Percentiles rank a stretch among this genome's conserved stretches.
These are phyloP conservation scores for Archips xylosteana DNA, from an alignment of 2,888 invertebrate genomes.

Conservation along the genomic window DNA sequence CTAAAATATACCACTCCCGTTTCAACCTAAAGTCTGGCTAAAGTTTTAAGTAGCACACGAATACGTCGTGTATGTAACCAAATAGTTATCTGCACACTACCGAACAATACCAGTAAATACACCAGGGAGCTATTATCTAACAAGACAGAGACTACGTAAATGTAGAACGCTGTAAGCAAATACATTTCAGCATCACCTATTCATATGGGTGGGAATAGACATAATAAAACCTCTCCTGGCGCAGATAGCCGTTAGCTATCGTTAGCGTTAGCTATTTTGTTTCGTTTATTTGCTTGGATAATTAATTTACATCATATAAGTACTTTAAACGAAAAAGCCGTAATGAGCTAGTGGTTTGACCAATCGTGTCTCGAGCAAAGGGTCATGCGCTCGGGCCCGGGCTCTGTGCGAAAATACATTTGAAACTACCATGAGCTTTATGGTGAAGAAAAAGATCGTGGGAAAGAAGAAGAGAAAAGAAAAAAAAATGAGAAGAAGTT, in stretches of 20 bases:
- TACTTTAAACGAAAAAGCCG: background rate
- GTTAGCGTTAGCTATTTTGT: constrained; percentile 1
- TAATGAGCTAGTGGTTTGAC: no score
- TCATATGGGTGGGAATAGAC: background rate
- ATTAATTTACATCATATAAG: background rate
- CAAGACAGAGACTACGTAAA: constrained; percentile 16
- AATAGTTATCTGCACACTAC: constrained; percentile 3
- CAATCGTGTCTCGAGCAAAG: no score
- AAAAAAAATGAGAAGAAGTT: no score
- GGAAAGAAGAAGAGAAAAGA: no score
- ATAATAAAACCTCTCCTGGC: background rate
- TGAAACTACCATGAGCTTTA: no score
- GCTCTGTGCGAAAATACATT: no score
- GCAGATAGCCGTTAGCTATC: background rate
- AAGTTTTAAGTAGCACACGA: constrained; percentile 4
- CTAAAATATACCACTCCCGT: background rate
- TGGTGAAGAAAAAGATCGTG: no score
- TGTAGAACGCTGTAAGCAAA: constrained; percentile 1
- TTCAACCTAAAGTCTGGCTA: background rate
- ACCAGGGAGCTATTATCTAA: constrained; percentile 7
- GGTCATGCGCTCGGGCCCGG: no score
- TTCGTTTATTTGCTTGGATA: background rate
- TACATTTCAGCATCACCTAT: background rate
- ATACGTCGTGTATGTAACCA: constrained; percentile 2
- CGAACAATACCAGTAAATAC: background rate